Conservation (phyloP, 2,797 vertebrate genomes). For the Peromyscus aztecus region DNA sequence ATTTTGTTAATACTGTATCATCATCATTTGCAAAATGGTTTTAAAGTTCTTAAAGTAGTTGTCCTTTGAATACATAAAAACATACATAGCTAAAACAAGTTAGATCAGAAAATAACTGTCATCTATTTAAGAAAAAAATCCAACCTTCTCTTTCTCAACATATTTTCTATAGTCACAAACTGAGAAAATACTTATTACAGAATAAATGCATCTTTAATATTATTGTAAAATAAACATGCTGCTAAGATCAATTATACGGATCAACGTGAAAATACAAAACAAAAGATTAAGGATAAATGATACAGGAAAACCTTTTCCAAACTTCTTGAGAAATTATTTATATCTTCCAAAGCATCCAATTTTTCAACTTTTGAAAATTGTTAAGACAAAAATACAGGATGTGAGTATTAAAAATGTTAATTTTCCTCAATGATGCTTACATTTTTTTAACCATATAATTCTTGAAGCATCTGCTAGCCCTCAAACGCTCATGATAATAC, state of each 20-base stretch:
- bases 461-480: not conserved
- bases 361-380: not conserved
- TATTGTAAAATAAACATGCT: not conserved
- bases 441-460: not conserved
- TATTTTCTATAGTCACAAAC: not conserved
- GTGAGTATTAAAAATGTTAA: not conserved
- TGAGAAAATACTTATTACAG: not conserved
- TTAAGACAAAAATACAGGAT: not conserved
- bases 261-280: not conserved
- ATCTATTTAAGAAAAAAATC: not conserved
- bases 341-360: not conserved
- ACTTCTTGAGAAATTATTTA: not conserved
- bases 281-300: not conserved
- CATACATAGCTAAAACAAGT: not conserved
- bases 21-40: not conserved
- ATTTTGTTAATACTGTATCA: not conserved
- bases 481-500: fast-evolving
- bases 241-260: not conserved
- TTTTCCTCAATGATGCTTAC: not conserved
- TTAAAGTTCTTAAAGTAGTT: not conserved
- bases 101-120: not conserved
- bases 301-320: not conserved
- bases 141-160: not conserved
- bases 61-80: not conserved
- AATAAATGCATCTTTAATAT: not conserved